phyloP scores from a whole-genome alignment of 2,113 vertebrate species.

The Engystomops pustulosus region DNA sequence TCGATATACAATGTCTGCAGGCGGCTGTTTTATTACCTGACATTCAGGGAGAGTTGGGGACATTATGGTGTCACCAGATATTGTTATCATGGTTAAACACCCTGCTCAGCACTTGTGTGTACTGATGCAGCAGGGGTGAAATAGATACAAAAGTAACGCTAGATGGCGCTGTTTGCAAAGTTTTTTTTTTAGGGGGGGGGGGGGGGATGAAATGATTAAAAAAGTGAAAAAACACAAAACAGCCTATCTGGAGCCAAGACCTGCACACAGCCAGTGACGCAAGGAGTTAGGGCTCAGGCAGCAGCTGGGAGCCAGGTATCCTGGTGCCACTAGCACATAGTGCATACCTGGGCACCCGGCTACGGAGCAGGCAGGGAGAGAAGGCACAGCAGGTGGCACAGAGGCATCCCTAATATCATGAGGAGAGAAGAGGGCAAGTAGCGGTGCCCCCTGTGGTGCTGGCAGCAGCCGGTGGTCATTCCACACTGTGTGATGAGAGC shows the following conservation, averaged over 20 bases:
- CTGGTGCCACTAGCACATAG: slow-evolving; percentile 18
- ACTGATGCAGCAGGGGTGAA: not conserved
- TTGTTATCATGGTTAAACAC: not conserved
- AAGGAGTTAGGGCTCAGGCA: not conserved
- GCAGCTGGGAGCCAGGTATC: not conserved
- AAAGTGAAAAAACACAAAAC: not conserved
- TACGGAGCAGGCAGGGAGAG: not conserved
- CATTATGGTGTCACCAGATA: not conserved
- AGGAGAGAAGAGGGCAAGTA: not conserved
- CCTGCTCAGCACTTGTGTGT: not conserved
- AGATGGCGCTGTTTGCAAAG: not conserved
- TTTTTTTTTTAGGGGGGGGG: not conserved
- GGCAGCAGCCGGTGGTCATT: slow-evolving; percentile 19
- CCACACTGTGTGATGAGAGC: slow-evolving; percentile 22
- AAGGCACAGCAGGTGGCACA: slow-evolving; percentile 34
- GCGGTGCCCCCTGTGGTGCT: not conserved
- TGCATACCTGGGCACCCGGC: not conserved
- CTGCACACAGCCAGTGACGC: not conserved
- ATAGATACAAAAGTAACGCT: not conserved
- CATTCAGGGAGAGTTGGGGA: not conserved
- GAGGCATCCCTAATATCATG: not conserved
- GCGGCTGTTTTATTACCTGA: not conserved
- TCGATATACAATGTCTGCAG: too few species aligned
- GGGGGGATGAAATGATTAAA: not conserved
- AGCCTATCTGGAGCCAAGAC: not conserved